phyloP scores from a whole-genome alignment of 2,888 invertebrate species.

The Shargacucullia verbasci region DNA sequence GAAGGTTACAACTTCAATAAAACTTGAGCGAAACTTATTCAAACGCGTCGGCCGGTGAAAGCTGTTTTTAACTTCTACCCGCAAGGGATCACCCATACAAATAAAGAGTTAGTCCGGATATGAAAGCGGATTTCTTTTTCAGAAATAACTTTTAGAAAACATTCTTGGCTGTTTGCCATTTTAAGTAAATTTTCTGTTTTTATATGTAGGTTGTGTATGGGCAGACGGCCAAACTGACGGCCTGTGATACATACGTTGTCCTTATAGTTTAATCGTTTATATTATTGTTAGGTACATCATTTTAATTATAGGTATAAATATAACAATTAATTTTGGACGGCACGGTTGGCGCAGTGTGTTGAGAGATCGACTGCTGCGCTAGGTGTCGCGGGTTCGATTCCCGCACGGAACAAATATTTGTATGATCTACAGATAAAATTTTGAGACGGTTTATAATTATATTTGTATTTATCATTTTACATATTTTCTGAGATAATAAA shows the following conservation, averaged over 20 bases:
- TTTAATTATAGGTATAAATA: no score
- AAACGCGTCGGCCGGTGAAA: conserved; percentile 78
- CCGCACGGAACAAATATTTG: no score
- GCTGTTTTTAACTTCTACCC: conserved; percentile 86
- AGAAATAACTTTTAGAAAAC: conserved; percentile 69
- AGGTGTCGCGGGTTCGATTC: no score
- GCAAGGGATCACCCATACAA: conserved; percentile 81
- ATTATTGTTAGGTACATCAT: conserved; percentile 1
- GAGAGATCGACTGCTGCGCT: no score
- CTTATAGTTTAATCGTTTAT: conserved; percentile 20
- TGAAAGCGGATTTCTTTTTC: conserved; percentile 76
- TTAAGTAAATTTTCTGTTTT: conserved; percentile 63
- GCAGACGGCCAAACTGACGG: conserved; percentile 64
- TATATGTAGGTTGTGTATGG: conserved; percentile 54
- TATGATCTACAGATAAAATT: no score
- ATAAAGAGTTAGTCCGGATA: conserved; percentile 83
- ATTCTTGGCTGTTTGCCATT: conserved; percentile 67
- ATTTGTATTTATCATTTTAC: no score
- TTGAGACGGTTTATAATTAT: no score
- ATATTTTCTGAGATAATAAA: no score
- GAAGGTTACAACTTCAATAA: conserved; percentile 81
- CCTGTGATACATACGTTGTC: conserved; percentile 26
- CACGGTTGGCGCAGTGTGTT: no score
- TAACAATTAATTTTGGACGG: no score
- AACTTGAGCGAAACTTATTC: conserved; percentile 76